Percentiles rank a stretch among this genome's conserved stretches.
Conservation (phyloP, 1,140 invertebrate species). For the Parasteatoda tepidariorum region DNA sequence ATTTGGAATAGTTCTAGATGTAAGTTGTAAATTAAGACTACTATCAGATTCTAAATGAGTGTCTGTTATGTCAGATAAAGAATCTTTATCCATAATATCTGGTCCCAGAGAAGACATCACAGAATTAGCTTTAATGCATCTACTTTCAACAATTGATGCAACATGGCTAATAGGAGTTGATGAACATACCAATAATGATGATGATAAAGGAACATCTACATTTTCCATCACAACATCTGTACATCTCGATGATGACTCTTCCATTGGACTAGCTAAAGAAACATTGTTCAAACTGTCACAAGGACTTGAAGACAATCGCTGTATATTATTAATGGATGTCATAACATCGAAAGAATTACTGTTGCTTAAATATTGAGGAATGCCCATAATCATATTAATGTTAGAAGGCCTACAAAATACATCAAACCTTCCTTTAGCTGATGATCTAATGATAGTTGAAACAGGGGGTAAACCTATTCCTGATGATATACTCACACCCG, state of each 20-base stretch:
- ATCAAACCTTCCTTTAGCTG: constrained; percentile 50
- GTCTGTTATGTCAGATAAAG: constrained; percentile 39
- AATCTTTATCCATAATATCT: constrained; percentile 46
- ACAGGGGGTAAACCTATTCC: constrained; percentile 55
- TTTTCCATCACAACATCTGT: constrained; percentile 53
- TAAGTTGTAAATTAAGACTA: constrained; percentile 9
- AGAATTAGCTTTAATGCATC: constrained; percentile 55
- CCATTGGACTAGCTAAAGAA: constrained; percentile 51
- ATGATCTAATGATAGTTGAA: constrained; percentile 58
- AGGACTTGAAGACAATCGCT: constrained; percentile 22
- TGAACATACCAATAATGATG: constrained; percentile 49
- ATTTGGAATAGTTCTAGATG: constrained; percentile 33
- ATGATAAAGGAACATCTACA: constrained; percentile 56
- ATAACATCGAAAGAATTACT: constrained; percentile 42
- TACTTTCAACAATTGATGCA: constrained; percentile 17
- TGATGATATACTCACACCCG: constrained; percentile 48
- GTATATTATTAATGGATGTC: constrained; percentile 42
- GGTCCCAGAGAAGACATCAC: constrained; percentile 60
- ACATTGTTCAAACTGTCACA: constrained; percentile 43
- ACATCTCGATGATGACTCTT: constrained; percentile 37
- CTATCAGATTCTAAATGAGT: constrained; percentile 14
- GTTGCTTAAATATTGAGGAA: constrained; percentile 43
- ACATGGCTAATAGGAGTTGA: constrained; percentile 31
- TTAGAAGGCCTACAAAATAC: constrained; percentile 35
- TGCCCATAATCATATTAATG: constrained; percentile 47